Conservation (phyloP, 2,888 invertebrate genomes). For the Gastrophysa polygoni region DNA sequence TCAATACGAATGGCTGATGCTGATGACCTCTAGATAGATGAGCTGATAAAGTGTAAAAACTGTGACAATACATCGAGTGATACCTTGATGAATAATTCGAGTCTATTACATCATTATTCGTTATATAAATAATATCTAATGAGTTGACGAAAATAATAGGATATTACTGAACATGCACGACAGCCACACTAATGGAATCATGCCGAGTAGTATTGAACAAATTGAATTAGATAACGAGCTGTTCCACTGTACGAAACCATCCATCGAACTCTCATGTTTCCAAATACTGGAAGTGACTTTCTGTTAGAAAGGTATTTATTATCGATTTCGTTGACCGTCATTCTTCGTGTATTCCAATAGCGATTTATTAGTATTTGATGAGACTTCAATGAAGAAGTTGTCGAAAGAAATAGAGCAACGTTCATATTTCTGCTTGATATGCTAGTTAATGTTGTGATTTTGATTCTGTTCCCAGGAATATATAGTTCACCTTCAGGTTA, state of each 20-base stretch:
- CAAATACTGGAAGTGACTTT: slow-evolving; percentile 40
- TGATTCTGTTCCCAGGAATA: slow-evolving; percentile 18
- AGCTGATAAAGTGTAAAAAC: no score
- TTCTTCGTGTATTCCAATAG: slow-evolving; percentile 16
- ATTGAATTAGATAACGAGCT: slow-evolving; percentile 9
- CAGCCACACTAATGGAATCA: slow-evolving; percentile 22
- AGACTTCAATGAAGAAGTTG: slow-evolving; percentile 6
- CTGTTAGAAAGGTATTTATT: slow-evolving; percentile 10
- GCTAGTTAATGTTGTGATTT: slow-evolving; percentile 4
- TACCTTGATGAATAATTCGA: neutral
- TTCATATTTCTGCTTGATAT: neutral
- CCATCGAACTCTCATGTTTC: slow-evolving; percentile 31
- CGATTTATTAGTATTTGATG: slow-evolving; percentile 5
- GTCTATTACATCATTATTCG: slow-evolving; percentile 34
- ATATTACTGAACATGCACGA: slow-evolving; percentile 32
- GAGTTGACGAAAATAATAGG: slow-evolving; percentile 34
- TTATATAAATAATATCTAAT: slow-evolving; percentile 36
- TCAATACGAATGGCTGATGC: no score
- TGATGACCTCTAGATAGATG: no score
- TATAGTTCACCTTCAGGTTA: slow-evolving; percentile 34
- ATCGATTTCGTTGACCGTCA: slow-evolving; percentile 20
- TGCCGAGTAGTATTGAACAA: neutral
- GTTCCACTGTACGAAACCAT: slow-evolving; percentile 24
- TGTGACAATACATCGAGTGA: no score
- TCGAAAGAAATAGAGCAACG: neutral